Conservation (phyloP, 2,797 vertebrate species). For the Hippocampus kuda region DNA sequence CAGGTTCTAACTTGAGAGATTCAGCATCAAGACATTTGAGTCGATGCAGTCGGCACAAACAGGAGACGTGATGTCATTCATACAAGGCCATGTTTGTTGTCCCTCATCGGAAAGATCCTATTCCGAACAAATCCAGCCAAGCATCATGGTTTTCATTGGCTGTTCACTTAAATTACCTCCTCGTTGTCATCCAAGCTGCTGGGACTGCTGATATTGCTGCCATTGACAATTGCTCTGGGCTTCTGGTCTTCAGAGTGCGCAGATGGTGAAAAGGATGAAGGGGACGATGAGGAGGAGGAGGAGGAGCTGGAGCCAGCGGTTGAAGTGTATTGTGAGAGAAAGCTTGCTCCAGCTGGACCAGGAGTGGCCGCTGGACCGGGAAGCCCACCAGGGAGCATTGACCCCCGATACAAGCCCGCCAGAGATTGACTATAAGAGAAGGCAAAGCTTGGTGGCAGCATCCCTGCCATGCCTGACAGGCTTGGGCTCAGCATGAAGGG, state of each 20-base stretch:
- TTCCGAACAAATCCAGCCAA: conserved; percentile 12
- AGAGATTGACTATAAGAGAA: conserved; percentile 81
- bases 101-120: background rate
- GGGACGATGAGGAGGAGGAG: conserved; percentile 58
- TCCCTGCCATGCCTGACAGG: conserved; percentile 64
- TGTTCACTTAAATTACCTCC: conserved; percentile 81
- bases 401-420: conserved; percentile 77
- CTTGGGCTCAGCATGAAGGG: conserved; percentile 79
- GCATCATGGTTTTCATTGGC: conserved; percentile 62
- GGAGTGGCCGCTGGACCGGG: conserved; percentile 64
- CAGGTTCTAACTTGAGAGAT: conserved; percentile 21
- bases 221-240: conserved; percentile 29
- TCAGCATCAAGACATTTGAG: conserved; percentile 21
- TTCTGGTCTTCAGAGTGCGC: conserved; percentile 34
- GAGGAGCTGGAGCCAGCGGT: conserved; percentile 49
- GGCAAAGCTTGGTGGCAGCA: conserved; percentile 75
- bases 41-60: background rate
- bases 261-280: conserved; percentile 57
- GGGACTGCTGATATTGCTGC: conserved; percentile 30
- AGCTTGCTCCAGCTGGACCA: conserved; percentile 66
- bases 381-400: conserved; percentile 74
- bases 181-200: conserved; percentile 58
- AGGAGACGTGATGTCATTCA: conserved; percentile 22
- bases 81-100: conserved; percentile 2
- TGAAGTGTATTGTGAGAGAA: conserved; percentile 74